phyloP scores from a whole-genome alignment of 2,888 invertebrate genomes.

The Tethea ocularis region DNA sequence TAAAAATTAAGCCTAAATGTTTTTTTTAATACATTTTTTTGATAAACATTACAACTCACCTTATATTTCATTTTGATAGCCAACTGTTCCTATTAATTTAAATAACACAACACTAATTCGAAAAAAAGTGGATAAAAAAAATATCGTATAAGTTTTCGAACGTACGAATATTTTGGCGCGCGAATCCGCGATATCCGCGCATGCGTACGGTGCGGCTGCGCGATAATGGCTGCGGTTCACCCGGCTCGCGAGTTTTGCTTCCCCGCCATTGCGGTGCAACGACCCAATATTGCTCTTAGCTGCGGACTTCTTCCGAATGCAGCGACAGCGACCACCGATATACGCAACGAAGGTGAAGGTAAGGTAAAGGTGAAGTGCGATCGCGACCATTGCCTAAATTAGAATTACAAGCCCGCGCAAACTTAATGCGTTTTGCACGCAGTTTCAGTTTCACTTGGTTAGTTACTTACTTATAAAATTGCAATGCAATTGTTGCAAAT shows the following conservation, averaged over 20 bases:
- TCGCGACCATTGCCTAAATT: conserved; percentile 47
- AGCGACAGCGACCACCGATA: conserved; percentile 21
- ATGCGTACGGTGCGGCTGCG: conserved; percentile 64
- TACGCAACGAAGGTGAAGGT: conserved; percentile 65
- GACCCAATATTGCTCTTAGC: conserved; percentile 42
- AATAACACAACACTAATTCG: conserved; percentile 36
- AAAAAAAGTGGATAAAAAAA: conserved; percentile 32
- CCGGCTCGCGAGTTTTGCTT: conserved; percentile 68
- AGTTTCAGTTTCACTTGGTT: conserved; percentile 20
- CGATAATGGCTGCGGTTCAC: conserved; percentile 64
- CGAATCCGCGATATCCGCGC: conserved; percentile 54
- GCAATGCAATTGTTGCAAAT: conserved; percentile 8
- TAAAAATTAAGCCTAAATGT: too few species aligned
- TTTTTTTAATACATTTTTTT: too few species aligned
- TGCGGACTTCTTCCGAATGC: conserved; percentile 33
- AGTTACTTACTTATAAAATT: not conserved
- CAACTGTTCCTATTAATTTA: conserved; percentile 26
- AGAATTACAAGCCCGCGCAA: conserved; percentile 25
- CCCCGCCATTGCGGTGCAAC: conserved; percentile 64
- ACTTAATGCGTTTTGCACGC: conserved; percentile 33
- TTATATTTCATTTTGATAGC: conserved; percentile 67
- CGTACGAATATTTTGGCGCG: conserved; percentile 49
- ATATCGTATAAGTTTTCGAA: conserved; percentile 20
- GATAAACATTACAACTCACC: conserved; percentile 48
- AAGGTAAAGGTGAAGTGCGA: conserved; percentile 51